Evolutionary conservation across 2,888 invertebrate genomes (phyloP).

Genomic region (Dromius quadrimaculatus): DNA sequence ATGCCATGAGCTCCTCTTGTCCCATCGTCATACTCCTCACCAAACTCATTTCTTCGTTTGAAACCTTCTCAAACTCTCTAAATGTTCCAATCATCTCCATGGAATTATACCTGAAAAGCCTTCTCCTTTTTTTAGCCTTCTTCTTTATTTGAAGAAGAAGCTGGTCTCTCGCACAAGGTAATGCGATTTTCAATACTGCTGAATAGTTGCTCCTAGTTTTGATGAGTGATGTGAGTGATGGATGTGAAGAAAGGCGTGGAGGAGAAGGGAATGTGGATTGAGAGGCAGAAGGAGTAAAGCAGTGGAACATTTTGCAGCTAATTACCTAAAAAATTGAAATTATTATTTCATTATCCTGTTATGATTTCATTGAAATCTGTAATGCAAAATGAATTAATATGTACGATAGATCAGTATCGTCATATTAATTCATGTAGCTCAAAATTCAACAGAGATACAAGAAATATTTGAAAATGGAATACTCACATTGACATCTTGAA

Average conservation of each 20-base stretch:
- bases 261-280: neutral
- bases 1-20: too few species aligned
- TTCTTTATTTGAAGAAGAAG: neutral
- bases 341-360: too few species aligned
- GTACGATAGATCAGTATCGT: too few species aligned
- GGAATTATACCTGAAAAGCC: slow-evolving; percentile 14
- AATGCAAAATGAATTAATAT: too few species aligned
- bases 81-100: slow-evolving; percentile 7
- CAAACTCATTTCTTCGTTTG: neutral
- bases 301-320: slow-evolving; percentile 1
- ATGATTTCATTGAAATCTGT: too few species aligned
- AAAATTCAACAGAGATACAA: too few species aligned
- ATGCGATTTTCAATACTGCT: slow-evolving; percentile 51
- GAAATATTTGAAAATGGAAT: too few species aligned
- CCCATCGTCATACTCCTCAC: slow-evolving; percentile 8
- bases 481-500: too few species aligned
- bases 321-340: neutral
- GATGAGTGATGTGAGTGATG: slow-evolving; percentile 53
- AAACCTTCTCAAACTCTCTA: neutral
- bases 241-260: slow-evolving; percentile 15
- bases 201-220: slow-evolving; percentile 55
- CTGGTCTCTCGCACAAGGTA: slow-evolving; percentile 17
- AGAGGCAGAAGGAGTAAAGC: neutral
- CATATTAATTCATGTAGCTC: too few species aligned
- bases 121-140: neutral